A percentile compares a stretch with the other conserved stretches of the same genome.
phyloP scores from a whole-genome alignment of 2,113 vertebrate genomes.

The Tor tambroides region DNA sequence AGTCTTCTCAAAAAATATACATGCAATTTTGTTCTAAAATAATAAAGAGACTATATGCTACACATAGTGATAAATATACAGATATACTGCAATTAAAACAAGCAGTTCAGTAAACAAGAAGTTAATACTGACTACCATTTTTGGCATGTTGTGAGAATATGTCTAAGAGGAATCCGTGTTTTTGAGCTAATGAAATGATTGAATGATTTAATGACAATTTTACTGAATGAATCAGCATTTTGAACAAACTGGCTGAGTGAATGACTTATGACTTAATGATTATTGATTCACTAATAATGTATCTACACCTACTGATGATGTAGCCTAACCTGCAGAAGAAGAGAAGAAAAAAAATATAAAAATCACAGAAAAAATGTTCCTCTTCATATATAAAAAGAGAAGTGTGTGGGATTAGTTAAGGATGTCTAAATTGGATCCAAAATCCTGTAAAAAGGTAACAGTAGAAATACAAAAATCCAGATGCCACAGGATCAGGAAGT shows the following conservation, averaged over 20 bases:
- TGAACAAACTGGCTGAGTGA: background rate
- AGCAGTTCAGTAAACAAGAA: background rate
- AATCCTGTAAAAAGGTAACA: conserved; percentile 51
- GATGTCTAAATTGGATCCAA: conserved; percentile 70
- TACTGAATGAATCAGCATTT: background rate
- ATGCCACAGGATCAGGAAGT: conserved; percentile 4
- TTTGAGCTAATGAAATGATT: background rate
- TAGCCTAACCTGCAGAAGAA: background rate
- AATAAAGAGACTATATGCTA: background rate
- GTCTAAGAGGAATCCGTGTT: background rate
- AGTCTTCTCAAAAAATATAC: background rate
- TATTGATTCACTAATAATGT: background rate
- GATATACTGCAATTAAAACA: background rate
- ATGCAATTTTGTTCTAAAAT: background rate
- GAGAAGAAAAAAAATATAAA: too few relatives aligned
- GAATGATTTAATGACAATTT: background rate
- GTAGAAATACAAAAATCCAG: conserved; percentile 30
- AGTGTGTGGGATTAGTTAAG: conserved; percentile 13
- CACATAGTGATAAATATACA: background rate
- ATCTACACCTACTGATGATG: background rate
- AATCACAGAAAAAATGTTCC: too few relatives aligned
- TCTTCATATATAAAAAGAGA: background rate
- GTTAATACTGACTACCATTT: background rate
- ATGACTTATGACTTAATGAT: background rate
- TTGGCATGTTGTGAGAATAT: too few relatives aligned